Evolutionary conservation across 1,140 invertebrate genomes (phyloP), one percentile per base, ranked within the genome.

Genomic region (Listronotus oregonensis): DNA sequence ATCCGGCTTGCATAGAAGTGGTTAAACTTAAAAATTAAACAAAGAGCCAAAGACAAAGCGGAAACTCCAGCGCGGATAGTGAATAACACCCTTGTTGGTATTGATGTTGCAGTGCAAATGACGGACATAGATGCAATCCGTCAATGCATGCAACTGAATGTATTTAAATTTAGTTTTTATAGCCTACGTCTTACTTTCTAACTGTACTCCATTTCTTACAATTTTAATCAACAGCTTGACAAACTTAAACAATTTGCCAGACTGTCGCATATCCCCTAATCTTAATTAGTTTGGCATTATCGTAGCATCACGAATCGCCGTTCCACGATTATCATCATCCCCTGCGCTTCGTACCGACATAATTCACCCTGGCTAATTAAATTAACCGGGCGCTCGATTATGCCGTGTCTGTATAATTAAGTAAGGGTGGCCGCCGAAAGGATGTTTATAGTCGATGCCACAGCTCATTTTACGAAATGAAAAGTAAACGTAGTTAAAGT

Each of bases 261-360:
- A 31, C 50, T 39, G 18, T 37, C 11, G 51, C 14, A 9, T n/a
- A 55, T 55, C 51, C 51, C 15, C 54, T 56, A 56, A 43, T 43
- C 54, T 56, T 56, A 56, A 56, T 56, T 56, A 56, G 54, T 56
- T 56, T 18, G 54, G 54, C 54, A 43, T 56, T 56, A 56, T 56
- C 54, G 54, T n/a, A 37, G 54, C 54, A 43, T 52, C 50, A 52
- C 10, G 50, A 52, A 31, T 52, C 50, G 50, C 50, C 50, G 31
- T 52, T 34, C 27, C n/a, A 31, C 50, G 50, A 52, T 52, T 52
- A 52, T 52, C 50, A 39, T 52, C 50, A 52, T 34, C 50, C 31
- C 50, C 14, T 37, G 34, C 50, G 31, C 50, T 52, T 18, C 50
- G 50, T 52, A 15, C 40, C 54, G 54, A 42, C 37, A 43, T 56